Percentiles rank a stretch among this genome's conserved stretches.
These are phyloP conservation scores for Ahaetulla prasina DNA, from an alignment of 2,113 vertebrate genomes.

Conservation along the genomic window DNA sequence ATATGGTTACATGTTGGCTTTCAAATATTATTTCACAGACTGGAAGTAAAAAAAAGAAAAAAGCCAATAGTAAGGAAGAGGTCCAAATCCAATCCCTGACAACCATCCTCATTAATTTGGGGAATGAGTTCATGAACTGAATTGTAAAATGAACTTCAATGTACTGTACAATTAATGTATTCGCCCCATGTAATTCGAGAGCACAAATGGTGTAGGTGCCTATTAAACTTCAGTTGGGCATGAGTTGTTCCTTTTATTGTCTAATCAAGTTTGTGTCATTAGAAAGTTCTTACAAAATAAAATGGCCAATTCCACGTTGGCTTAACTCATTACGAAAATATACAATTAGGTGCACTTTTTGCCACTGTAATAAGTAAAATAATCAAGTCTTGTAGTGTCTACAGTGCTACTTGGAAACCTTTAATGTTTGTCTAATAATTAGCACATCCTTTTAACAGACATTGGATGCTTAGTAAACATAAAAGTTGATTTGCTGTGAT, in stretches of 20 bases:
- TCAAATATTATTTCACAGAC: background rate
- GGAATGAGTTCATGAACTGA: background rate
- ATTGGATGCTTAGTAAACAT: background rate
- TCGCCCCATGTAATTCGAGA: background rate
- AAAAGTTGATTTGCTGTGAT: background rate
- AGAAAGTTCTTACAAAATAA: constrained; percentile 31
- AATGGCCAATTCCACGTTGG: constrained; percentile 7
- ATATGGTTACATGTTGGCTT: background rate
- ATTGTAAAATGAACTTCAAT: background rate
- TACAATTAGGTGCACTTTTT: constrained; percentile 20
- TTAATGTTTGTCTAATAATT: background rate
- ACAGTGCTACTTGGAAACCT: background rate
- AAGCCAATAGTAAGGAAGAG: background rate
- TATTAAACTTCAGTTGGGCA: constrained; percentile 21
- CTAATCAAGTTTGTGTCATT: constrained; percentile 28
- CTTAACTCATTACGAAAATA: constrained; percentile 38
- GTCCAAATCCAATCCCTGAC: background rate
- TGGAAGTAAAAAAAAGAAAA: background rate
- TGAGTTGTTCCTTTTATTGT: constrained; percentile 12
- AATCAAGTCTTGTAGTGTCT: background rate
- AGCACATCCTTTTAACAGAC: background rate
- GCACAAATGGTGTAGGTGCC: constrained; percentile 10
- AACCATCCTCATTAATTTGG: background rate
- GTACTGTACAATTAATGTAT: background rate
- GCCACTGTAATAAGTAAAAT: background rate